Evolutionary conservation across 2,888 invertebrate species (phyloP).

Genomic region (Acleris emargana): DNA sequence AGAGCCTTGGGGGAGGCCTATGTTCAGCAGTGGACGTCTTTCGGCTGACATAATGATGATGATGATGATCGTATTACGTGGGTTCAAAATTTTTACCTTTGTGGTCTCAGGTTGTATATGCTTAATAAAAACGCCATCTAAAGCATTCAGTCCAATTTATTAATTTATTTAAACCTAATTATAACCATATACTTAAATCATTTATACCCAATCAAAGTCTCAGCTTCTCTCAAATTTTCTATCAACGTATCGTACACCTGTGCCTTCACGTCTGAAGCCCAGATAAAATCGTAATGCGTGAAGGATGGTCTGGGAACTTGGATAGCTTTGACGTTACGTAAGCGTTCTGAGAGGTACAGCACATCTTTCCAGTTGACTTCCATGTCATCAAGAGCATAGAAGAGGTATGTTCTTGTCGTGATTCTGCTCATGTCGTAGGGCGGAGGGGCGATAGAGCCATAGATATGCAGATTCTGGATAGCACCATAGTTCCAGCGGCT

Average conservation of each 20-base stretch:
- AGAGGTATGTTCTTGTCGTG: conserved; percentile 50
- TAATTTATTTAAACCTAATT: conserved; percentile 23
- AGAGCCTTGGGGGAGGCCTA: no score
- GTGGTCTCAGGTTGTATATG: no score
- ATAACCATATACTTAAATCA: neutral
- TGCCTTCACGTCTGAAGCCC: conserved; percentile 49
- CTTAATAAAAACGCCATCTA: no score
- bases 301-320: conserved; percentile 46
- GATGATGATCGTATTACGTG: no score
- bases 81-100: no score
- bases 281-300: conserved; percentile 60
- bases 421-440: conserved; percentile 51
- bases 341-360: conserved; percentile 39
- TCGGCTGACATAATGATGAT: no score
- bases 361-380: conserved; percentile 52
- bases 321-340: conserved; percentile 48
- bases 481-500: conserved; percentile 52
- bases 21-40: no score
- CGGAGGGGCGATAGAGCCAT: conserved; percentile 53
- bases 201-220: conserved; percentile 30
- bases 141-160: no score
- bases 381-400: conserved; percentile 50
- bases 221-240: conserved; percentile 48
- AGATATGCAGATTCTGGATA: conserved; percentile 48
- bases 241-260: conserved; percentile 50